Evolutionary conservation across 2,888 invertebrate genomes (phyloP), one percentile per base, ranked within the genome.

Genomic region (Synergus umbraculus): DNA sequence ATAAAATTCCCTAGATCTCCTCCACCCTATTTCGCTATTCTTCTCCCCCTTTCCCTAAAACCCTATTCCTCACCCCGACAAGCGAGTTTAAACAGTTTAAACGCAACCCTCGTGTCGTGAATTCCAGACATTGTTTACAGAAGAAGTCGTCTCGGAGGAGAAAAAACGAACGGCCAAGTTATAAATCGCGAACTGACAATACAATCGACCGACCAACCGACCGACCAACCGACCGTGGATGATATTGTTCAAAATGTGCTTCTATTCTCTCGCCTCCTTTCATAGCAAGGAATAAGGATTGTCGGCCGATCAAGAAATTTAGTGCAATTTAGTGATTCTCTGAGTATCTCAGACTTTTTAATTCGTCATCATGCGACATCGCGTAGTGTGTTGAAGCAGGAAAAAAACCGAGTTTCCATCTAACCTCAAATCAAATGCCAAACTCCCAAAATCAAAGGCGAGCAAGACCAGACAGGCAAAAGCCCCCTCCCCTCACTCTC

Each of bases 111-210:
- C 54, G n/a, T 54, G 73, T 73, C 43, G 69, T 49, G 69, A 69
- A 69, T 54, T 69, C 49, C 49, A 49, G 76, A 77, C 78, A 83
- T 82, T 81, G 82, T 83, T 81, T 82, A 82, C 81, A 79, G 82
- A 82, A 83, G 80, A 76, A 76, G 80, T 82, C 79, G 82, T 22
- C 22, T 22, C 22, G 1, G 22, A 22, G 79, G 77, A 67, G 79
- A 83, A 81, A 83, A 81, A n/a, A n/a, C n/a, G n/a, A n/a, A n/a
- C 79, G 78, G 54, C 10, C 29, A 49, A 54, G 78, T 13, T 18
- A 44, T 44, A 66, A 77, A 63, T 29, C 13, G 60, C 60, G 18
- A 63, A 13, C 10, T 22, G 60, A 63, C 22, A 63, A 63, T 63
- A 22, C 4, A 37, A 37, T 37, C 37, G 37, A 37, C 37, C 37